Percentiles rank a stretch among this genome's conserved stretches.
phyloP scores from a whole-genome alignment of 2,113 vertebrate genomes.

The Meriones unguiculatus region DNA sequence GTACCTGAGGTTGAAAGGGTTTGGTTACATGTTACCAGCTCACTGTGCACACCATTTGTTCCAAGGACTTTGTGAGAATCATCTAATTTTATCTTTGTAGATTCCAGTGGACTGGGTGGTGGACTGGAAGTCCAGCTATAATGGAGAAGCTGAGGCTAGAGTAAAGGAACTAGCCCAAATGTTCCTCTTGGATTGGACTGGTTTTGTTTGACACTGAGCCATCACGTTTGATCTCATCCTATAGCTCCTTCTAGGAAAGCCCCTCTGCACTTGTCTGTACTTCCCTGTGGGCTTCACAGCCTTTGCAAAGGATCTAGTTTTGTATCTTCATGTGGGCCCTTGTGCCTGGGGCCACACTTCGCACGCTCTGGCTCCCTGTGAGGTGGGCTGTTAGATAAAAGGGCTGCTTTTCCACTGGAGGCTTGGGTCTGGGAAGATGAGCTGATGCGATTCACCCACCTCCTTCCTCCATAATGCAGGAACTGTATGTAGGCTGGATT shows the following conservation, averaged over 20 bases:
- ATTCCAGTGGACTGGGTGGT: neutral
- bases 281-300: neutral
- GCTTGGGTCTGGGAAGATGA: neutral
- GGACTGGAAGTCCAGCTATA: too few relatives aligned
- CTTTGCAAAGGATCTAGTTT: neutral
- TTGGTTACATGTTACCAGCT: neutral
- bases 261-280: accelerated
- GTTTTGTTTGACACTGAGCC: neutral
- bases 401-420: neutral
- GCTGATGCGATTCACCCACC: neutral
- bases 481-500: neutral
- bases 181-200: neutral
- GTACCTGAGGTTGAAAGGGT: neutral
- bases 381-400: neutral
- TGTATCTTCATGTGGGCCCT: neutral
- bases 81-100: neutral
- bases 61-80: neutral
- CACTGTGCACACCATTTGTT: neutral
- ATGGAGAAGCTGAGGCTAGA: neutral
- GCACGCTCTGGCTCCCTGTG: neutral
- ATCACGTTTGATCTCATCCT: accelerated
- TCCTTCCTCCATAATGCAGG: neutral
- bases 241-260: neutral
- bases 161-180: neutral
- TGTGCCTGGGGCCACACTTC: neutral